Evolutionary conservation across 2,888 invertebrate species (phyloP), one percentile per base, ranked within the genome.

Genomic region (Ctenicera cuprea): DNA sequence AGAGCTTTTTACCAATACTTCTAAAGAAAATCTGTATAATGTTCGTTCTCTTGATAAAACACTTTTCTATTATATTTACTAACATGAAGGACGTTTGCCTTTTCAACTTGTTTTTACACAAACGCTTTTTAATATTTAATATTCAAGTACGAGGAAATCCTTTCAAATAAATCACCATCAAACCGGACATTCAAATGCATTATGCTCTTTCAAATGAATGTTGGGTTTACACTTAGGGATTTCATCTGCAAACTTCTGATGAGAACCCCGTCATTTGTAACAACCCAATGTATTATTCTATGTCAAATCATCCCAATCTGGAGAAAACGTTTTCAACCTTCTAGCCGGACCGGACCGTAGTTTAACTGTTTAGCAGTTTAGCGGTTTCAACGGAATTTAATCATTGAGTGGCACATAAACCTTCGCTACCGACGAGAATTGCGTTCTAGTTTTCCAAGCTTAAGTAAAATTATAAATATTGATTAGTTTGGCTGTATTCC

Each of bases 1-100:
- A n/a, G 54, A 30, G 37, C 22, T 50, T 50, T 26, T 50, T 50
- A 50, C 12, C 50, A 50, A 22, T 50, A 50, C 50, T 22, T 22
- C 50, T 22, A 8, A 22, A 20, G 20, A 22, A 50, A 50, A 22
- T 50, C 22, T 50, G 20, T 22, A 50, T 50, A 50, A 50, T 50
- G 22, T 7, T 18, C 45, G 45, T 45, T 45, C 50, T 50, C 50
- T 12, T 11, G 12, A 22, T 22, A 22, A 8, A 12, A 12, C 22
- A 12, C 50, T 50, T 12, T 50, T 8, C 2, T 22, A 22, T 50
- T 41, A 22, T 22, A 50, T 22, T 50, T 50, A 20, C 50, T 22
- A 22, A 22, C 11, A 20, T 20, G 9, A 50, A 48, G 22, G 12
- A 11, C 11, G 8, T 45, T 14, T 45, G 45, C 16, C 8, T 18